Conservation (phyloP, 2,113 vertebrate genomes). For the Dipodomys merriami region DNA sequence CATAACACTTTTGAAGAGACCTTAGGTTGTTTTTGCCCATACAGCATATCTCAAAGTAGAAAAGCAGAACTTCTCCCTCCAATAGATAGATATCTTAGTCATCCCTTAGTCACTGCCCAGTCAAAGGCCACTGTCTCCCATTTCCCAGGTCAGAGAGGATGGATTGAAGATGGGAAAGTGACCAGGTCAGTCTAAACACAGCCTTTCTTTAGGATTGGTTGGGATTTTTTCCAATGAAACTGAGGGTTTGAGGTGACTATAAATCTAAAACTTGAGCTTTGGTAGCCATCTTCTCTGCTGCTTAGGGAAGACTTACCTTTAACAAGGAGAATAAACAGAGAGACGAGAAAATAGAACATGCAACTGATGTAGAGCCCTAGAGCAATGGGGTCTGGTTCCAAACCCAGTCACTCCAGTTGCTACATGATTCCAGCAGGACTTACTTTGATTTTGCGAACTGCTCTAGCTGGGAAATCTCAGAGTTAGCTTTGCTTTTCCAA, state of each 20-base stretch:
- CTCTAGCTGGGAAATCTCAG: not conserved
- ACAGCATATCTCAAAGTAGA: not conserved
- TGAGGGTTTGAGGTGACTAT: not conserved
- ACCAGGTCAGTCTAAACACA: not conserved
- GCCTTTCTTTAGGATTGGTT: not conserved
- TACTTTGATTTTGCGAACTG: not conserved
- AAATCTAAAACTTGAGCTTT: not conserved
- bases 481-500: not conserved
- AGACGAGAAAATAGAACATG: not conserved
- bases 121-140: not conserved
- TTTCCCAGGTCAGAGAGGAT: not conserved
- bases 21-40: not conserved
- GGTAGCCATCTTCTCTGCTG: not conserved
- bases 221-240: not conserved
- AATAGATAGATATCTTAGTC: fast-evolving
- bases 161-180: not conserved
- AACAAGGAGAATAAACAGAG: not conserved
- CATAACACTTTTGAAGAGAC: not conserved
- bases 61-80: not conserved
- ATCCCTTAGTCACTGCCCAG: not conserved
- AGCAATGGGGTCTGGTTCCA: not conserved
- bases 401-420: not conserved
- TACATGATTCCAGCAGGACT: not conserved
- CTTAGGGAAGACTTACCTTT: not conserved
- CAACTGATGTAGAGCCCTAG: not conserved